phyloP scores from a whole-genome alignment of 2,113 vertebrate genomes.

The Bostrychus sinensis region DNA sequence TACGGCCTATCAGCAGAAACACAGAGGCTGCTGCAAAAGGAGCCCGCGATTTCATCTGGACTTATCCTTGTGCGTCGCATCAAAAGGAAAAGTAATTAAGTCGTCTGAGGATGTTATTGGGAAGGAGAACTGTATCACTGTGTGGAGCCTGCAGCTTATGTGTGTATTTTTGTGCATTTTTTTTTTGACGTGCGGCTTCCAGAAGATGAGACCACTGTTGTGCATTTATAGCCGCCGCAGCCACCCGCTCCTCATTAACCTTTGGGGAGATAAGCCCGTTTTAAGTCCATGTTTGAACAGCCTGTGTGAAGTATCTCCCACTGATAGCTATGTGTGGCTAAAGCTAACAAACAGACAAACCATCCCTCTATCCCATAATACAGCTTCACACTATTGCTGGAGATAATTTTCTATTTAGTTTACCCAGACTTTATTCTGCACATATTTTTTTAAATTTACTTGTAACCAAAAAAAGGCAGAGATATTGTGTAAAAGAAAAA shows the following conservation, averaged over 20 bases:
- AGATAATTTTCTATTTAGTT: constrained; percentile 7
- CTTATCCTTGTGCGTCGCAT: constrained; percentile 67
- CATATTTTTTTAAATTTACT: neutral
- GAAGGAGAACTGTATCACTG: constrained; percentile 71
- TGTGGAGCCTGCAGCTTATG: constrained; percentile 69
- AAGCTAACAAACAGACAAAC: constrained; percentile 50
- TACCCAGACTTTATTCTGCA: neutral
- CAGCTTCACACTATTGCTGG: neutral
- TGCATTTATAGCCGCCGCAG: constrained; percentile 69
- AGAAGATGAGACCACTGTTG: constrained; percentile 70
- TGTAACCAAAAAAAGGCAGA: neutral
- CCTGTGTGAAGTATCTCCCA: constrained; percentile 74
- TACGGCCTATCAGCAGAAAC: constrained; percentile 49
- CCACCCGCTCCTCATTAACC: constrained; percentile 82
- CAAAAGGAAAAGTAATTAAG: constrained; percentile 78
- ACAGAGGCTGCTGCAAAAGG: constrained; percentile 21
- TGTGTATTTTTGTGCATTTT: constrained; percentile 27
- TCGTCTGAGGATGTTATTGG: constrained; percentile 76
- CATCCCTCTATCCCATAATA: constrained; percentile 4
- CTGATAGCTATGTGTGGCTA: constrained; percentile 59
- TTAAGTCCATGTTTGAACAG: constrained; percentile 81
- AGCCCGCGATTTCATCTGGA: constrained; percentile 60
- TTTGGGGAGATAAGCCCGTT: constrained; percentile 81
- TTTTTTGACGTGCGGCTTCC: constrained; percentile 41
- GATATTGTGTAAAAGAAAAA: neutral